Evolutionary conservation across 2,113 vertebrate species (phyloP), one percentile per base, ranked within the genome.

Genomic region (Callipepla californica): DNA sequence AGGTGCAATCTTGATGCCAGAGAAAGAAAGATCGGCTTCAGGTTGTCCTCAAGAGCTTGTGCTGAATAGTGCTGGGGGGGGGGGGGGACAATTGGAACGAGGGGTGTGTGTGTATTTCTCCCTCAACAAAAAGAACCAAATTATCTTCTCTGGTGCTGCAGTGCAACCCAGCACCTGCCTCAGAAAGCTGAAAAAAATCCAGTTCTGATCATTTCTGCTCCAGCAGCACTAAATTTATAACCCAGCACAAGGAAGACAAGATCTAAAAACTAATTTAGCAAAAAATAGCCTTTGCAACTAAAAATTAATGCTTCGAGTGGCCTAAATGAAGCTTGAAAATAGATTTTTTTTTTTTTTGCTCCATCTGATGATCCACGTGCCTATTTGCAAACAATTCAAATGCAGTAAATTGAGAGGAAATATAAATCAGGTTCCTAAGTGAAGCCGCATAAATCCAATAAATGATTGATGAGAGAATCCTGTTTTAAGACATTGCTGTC

Each of bases 181-280:
- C 47, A 42, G 44, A 91, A 89, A 53, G 40, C 68, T 86, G 91
- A 53, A 80, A 87, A 87, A 87, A 82, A 92, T 82, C 55, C 72
- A 83, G n/a, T 93, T 89, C 75, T 85, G 59, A 72, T 91, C 74
- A 78, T 81, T 95, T 93, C 96, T 90, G 74, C 88, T 94, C 82
- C 58, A 83, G 45, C 85, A 80, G 89, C 89, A 89, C 73, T 85
- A 88, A 91, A 96, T 94, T 95, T 93, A 92, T 87, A 96, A 79
- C 58, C 63, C 87, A 72, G 69, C 89, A 77, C 58, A 72, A 84
- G 85, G 77, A 94, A 95, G 91, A 92, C 91, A 94, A 92, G 87
- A 93, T 94, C 91, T 95, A 94, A 95, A 95, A 96, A 92, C 80
- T 92, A 97, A 96, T 96, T 92, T 97, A 95, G 95, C 95, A 95